Base-by-base conservation (phyloP, 2,888 invertebrate genomes). In the Sialis lutaria region DNA sequence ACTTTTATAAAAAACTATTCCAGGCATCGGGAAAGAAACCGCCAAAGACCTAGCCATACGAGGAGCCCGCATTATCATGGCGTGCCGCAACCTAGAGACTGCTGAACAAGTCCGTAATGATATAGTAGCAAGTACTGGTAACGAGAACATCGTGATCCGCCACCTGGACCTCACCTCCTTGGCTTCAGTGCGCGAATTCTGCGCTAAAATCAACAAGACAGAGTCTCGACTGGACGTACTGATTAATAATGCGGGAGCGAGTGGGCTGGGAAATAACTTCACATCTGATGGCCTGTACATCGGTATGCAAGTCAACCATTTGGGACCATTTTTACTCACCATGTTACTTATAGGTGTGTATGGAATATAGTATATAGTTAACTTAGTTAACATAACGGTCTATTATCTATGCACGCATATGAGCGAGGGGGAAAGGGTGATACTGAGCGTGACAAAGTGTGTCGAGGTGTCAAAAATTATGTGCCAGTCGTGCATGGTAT, bases 241-340 rank as follows among this genome's bases (percentile, higher is more conserved):
- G 39, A 68, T 81, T 22, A 79, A 79, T 58, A 80, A 80, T 55
- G 79, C 80, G 0, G 77, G 77, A 0, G 81, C 83, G 57, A 69
- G 66, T 6, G 69, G 68, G 1, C 60, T 67, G 9, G 63, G 64
- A 0, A 64, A 69, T 45, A 64, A 64, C 46, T 61, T 64, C 49
- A 78, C 80, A 0, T 68, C 71, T 49, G 81, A 83, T 52, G 81
- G 79, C 0, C 66, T 82, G 40, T 72, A 82, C 40, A 60, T 67
- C 9, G 75, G 73, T 42, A 74, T 81, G 69, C 80, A 80, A 54
- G 70, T 78, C 32, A 84, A 85, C 55, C 74, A 83, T 56, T 77
- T 81, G 56, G 82, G 81, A 7, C 79, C 77, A 4, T 85, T 84
- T 57, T 61, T 85, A 31, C 63, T 86, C 48, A 83, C 82, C 0